phyloP scores from a whole-genome alignment of 2,797 vertebrate species.

The Ctenopoma kingsleyae region DNA sequence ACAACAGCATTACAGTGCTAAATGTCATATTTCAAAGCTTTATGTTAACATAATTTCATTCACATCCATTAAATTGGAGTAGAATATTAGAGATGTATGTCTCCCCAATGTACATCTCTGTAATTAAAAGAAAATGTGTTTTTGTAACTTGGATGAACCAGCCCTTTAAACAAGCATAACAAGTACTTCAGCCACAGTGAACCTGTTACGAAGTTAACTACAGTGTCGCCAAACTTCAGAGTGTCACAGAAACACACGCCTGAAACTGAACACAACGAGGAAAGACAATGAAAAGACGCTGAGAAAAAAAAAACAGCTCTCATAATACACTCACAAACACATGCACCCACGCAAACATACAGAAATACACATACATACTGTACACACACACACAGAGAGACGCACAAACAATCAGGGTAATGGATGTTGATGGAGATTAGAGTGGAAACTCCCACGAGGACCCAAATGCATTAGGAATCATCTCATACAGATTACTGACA shows the following conservation, averaged over 20 bases:
- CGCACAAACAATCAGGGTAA: constrained; percentile 80
- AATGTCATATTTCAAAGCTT: neutral
- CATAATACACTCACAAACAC: constrained; percentile 37
- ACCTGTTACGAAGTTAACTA: constrained; percentile 21
- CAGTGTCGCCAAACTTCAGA: neutral
- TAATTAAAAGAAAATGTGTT: too few species aligned
- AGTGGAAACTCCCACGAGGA: constrained; percentile 79
- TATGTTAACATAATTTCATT: too few species aligned
- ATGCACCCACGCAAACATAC: constrained; percentile 5
- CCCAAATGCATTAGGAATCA: constrained; percentile 82
- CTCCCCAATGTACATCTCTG: too few species aligned
- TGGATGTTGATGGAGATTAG: constrained; percentile 84
- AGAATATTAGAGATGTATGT: neutral
- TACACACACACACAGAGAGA: constrained; percentile 35
- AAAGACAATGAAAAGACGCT: constrained; percentile 33
- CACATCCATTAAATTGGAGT: neutral
- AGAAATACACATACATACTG: constrained; percentile 23
- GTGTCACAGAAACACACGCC: constrained; percentile 26
- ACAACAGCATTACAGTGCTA: neutral
- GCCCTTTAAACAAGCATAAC: constrained; percentile 34
- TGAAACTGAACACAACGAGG: constrained; percentile 38
- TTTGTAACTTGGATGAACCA: constrained; percentile 2
- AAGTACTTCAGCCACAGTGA: constrained; percentile 17
- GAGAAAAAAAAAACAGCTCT: constrained; percentile 21
- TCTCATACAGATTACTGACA: constrained; percentile 82